These are phyloP conservation scores for Micropoecilia bifurca DNA, from an alignment of 2,797 vertebrate species.

Conservation along the genomic window DNA sequence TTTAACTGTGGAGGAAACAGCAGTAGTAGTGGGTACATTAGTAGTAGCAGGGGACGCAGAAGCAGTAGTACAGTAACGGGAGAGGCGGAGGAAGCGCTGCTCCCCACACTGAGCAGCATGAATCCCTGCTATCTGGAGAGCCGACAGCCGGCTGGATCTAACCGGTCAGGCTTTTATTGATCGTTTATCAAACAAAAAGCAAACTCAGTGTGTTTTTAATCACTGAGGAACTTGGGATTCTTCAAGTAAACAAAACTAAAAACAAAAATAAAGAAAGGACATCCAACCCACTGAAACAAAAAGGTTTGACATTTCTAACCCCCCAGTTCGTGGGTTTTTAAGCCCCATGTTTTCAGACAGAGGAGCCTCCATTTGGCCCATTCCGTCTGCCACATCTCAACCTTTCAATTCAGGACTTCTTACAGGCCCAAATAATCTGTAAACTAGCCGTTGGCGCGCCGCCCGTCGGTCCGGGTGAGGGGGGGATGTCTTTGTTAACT, in stretches of 20 bases:
- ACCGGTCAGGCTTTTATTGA: constrained; percentile 36
- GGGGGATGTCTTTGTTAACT: constrained; percentile 20
- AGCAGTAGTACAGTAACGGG: constrained; percentile 81
- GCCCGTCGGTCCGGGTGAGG: constrained; percentile 47
- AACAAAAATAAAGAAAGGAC: constrained; percentile 36
- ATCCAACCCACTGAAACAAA: constrained; percentile 57
- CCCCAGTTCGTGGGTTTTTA: constrained; percentile 51
- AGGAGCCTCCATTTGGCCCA: constrained; percentile 16
- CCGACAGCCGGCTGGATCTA: constrained; percentile 49
- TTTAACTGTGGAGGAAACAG: constrained; percentile 71
- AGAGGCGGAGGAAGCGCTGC: constrained; percentile 40
- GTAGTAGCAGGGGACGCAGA: constrained; percentile 81
- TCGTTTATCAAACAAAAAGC: constrained; percentile 37
- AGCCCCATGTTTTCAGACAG: constrained; percentile 57
- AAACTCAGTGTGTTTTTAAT: constrained; percentile 39
- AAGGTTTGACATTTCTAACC: constrained; percentile 32
- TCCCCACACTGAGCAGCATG: constrained; percentile 54
- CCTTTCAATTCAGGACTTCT: constrained; percentile 38
- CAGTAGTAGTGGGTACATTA: constrained; percentile 81
- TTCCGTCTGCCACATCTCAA: constrained; percentile 23
- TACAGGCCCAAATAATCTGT: constrained; percentile 59
- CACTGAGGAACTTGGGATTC: constrained; percentile 52
- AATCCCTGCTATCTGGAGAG: constrained; percentile 45
- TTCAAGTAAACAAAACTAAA: constrained; percentile 66
- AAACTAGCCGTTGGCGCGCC: constrained; percentile 75